Percentiles rank a stretch among this genome's conserved stretches.
Conservation (phyloP, 2,888 invertebrate species). For the Morpho deidamia region DNA sequence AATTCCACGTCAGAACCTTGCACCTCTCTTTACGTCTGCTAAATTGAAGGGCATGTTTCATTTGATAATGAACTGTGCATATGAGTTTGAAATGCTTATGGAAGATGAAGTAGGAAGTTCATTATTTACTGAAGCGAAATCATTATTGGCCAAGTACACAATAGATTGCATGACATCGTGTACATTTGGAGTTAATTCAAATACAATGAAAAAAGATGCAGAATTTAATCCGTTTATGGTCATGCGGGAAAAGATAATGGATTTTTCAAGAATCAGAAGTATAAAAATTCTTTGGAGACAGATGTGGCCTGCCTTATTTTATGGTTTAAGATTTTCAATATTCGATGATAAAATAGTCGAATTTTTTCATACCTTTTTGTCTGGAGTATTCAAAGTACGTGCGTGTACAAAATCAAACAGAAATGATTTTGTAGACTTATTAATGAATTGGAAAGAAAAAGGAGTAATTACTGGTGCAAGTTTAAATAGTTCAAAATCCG, state of each 20-base stretch:
- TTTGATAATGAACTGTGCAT: constrained; percentile 40
- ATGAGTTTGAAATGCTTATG: constrained; percentile 38
- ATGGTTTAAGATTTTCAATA: constrained; percentile 36
- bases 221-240: constrained; percentile 37
- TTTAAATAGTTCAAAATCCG: constrained; percentile 32
- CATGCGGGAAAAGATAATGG: constrained; percentile 40
- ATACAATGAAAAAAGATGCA: constrained; percentile 33
- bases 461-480: constrained; percentile 41
- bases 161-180: constrained; percentile 52
- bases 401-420: constrained; percentile 35
- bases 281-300: constrained; percentile 33
- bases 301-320: constrained; percentile 51
- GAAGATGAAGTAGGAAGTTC: constrained; percentile 26
- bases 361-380: constrained; percentile 39
- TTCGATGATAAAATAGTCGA: constrained; percentile 33
- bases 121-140: constrained; percentile 34
- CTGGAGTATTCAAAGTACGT: constrained; percentile 37
- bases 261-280: constrained; percentile 31
- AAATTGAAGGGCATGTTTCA: constrained; percentile 62
- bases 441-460: constrained; percentile 40
- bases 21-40: constrained; percentile 49
- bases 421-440: constrained; percentile 49
- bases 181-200: constrained; percentile 47
- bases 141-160: constrained; percentile 39
- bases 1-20: constrained; percentile 48